phyloP scores from a whole-genome alignment of 1,140 invertebrate species.

The Anoplophora glabripennis region DNA sequence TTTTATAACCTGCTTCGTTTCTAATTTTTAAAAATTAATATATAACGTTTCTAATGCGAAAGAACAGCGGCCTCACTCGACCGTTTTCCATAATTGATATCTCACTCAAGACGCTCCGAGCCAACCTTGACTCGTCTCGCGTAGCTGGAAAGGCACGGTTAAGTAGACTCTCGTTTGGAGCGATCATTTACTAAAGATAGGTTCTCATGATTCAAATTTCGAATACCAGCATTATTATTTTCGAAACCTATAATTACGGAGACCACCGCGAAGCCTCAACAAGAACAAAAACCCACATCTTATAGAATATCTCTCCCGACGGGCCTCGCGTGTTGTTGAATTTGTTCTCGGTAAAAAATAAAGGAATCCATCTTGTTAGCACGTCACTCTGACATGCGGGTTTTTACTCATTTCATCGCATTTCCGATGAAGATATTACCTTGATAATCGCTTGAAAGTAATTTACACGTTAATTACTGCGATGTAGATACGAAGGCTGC shows the following conservation, averaged over 20 bases:
- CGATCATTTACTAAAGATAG: constrained; percentile 39
- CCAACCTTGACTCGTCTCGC: no score
- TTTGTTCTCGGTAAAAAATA: background rate
- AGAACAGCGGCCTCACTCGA: no score
- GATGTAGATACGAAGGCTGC: no score
- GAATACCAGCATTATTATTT: constrained; percentile 43
- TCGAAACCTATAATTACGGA: constrained; percentile 42
- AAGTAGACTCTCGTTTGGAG: constrained; percentile 39
- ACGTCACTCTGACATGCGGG: constrained; percentile 7
- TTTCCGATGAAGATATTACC: constrained; percentile 18
- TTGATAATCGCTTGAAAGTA: no score
- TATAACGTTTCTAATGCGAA: no score
- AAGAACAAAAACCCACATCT: constrained; percentile 32
- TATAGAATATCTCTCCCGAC: constrained; percentile 28
- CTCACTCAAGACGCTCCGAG: no score
- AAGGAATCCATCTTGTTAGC: constrained; percentile 18
- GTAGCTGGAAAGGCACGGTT: constrained; percentile 1
- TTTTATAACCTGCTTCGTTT: no score
- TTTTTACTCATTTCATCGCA: constrained; percentile 18
- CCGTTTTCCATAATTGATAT: no score
- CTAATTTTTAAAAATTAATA: no score
- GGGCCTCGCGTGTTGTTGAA: constrained; percentile 21
- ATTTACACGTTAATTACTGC: no score
- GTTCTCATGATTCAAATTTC: constrained; percentile 45
- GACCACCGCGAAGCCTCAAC: constrained; percentile 41